Evolutionary conservation across 1,140 invertebrate species (phyloP).

Genomic region (Hylaeus anthracinus): DNA sequence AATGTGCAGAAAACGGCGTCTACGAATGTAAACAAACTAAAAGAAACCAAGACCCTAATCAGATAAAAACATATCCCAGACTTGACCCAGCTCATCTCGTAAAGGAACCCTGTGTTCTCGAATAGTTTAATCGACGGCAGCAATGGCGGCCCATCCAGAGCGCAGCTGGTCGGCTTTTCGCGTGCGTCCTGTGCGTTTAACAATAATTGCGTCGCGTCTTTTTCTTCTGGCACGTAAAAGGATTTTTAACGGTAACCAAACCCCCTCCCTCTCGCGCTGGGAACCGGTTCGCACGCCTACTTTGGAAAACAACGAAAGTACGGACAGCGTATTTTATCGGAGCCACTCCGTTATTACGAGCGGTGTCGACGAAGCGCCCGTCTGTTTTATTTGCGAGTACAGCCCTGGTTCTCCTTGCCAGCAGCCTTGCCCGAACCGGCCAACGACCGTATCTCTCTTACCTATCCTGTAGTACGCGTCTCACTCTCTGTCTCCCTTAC

Average conservation of each 20-base stretch:
- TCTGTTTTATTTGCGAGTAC: constrained; percentile 62
- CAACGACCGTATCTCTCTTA: constrained; percentile 66
- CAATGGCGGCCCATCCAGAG: not conserved
- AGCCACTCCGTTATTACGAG: constrained; percentile 55
- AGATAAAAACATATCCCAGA: too few relatives aligned
- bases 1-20: too few relatives aligned
- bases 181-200: not conserved
- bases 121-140: too few relatives aligned
- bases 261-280: not conserved
- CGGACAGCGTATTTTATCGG: constrained; percentile 36
- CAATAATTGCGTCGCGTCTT: not conserved
- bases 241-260: constrained; percentile 33
- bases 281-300: constrained; percentile 31
- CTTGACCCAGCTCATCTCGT: too few relatives aligned
- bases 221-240: not conserved
- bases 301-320: constrained; percentile 30
- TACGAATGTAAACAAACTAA: too few relatives aligned
- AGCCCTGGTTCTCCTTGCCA: constrained; percentile 70
- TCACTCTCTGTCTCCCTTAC: constrained; percentile 37
- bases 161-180: constrained; percentile 8
- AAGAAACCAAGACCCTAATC: too few relatives aligned
- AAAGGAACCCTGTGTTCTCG: too few relatives aligned
- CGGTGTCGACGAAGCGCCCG: constrained; percentile 57
- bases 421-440: constrained; percentile 71
- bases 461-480: constrained; percentile 46